phyloP scores from a whole-genome alignment of 2,797 vertebrate species.

The Coccyzus lansbergi region DNA sequence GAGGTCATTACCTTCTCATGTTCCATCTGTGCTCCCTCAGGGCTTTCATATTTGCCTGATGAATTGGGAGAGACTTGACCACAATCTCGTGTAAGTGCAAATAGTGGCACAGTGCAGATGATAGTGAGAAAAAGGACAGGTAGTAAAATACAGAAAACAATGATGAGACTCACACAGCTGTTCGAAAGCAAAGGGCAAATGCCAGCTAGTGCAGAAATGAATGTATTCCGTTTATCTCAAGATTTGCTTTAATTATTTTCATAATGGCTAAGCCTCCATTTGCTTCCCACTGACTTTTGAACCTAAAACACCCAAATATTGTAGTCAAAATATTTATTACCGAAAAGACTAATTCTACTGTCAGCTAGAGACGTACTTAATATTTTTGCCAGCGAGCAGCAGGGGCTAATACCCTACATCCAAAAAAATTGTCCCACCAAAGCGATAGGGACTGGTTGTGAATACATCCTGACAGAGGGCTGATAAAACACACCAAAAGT shows the following conservation, averaged over 20 bases:
- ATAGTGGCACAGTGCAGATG: not conserved
- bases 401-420: not conserved
- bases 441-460: not conserved
- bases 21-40: not conserved
- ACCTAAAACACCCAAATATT: not conserved
- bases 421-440: not conserved
- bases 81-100: not conserved
- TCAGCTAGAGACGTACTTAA: not conserved
- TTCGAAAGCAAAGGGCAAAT: not conserved
- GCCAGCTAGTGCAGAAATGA: not conserved
- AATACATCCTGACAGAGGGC: not conserved
- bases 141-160: not conserved
- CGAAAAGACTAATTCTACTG: not conserved
- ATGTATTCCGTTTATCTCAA: not conserved
- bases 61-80: not conserved
- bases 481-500: not conserved
- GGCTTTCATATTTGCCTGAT: not conserved
- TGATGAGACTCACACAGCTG: not conserved
- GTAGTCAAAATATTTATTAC: not conserved
- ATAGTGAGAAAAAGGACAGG: not conserved
- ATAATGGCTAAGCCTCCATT: not conserved
- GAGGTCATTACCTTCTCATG: not conserved
- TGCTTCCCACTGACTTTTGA: not conserved
- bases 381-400: not conserved
- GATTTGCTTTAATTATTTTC: not conserved